Evolutionary conservation across 2,888 invertebrate species (phyloP).

Genomic region (Argynnis bischoffii): DNA sequence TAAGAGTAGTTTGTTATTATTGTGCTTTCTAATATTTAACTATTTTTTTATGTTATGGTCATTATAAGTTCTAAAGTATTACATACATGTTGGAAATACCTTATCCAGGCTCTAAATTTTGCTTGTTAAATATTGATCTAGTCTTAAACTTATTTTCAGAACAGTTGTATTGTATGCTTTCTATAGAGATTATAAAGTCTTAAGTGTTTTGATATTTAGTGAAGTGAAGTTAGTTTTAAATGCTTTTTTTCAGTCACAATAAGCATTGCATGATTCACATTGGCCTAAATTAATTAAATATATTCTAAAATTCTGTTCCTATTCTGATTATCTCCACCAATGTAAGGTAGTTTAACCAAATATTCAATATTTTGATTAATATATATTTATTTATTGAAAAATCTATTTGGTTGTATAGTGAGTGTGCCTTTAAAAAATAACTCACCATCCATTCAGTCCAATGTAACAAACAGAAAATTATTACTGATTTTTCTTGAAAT

Average conservation of each 20-base stretch:
- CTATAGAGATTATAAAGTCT: conserved; percentile 38
- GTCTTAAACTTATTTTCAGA: conserved; percentile 46
- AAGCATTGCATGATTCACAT: conserved; percentile 20
- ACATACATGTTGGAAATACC: conserved; percentile 23
- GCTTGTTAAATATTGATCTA: conserved; percentile 45
- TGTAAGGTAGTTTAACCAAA: conserved; percentile 21
- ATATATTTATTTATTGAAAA: conserved; percentile 46
- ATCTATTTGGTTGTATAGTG: conserved; percentile 46
- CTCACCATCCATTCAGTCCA: conserved; percentile 69
- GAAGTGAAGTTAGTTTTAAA: conserved; percentile 34
- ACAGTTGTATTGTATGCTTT: conserved; percentile 37
- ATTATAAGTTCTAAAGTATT: conserved; percentile 36
- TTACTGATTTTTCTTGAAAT: conserved; percentile 46
- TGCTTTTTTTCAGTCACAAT: conserved; percentile 23
- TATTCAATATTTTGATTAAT: conserved; percentile 18
- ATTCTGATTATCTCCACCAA: conserved; percentile 34
- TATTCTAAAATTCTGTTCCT: conserved; percentile 40
- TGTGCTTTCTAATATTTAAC: conserved; percentile 36
- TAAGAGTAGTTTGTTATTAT: conserved; percentile 38
- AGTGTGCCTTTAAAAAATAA: conserved; percentile 68
- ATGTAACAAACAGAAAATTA: conserved; percentile 40
- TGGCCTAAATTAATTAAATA: conserved; percentile 35
- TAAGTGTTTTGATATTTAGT: conserved; percentile 36
- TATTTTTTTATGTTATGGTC: conserved; percentile 43
- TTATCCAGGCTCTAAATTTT: conserved; percentile 40